Percentiles rank a stretch among this genome's conserved stretches.
phyloP scores from a whole-genome alignment of 2,797 vertebrate species.

The Mus spretus region DNA sequence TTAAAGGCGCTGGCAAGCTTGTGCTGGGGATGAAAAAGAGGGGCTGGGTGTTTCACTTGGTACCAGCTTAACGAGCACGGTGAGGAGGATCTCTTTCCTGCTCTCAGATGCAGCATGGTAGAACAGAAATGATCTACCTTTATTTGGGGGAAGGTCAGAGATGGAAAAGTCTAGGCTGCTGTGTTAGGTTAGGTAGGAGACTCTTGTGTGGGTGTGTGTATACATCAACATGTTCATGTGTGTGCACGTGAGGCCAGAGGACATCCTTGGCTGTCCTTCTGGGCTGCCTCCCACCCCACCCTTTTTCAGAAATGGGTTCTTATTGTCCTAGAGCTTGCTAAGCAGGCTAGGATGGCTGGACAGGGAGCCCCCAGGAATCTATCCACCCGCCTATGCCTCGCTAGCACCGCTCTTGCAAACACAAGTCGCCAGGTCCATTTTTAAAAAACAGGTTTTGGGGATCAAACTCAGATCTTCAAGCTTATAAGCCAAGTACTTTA shows the following conservation, averaged over 20 bases:
- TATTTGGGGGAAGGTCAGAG: background rate
- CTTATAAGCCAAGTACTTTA: background rate
- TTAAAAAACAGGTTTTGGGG: background rate
- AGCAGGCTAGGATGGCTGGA: no score
- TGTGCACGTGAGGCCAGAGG: background rate
- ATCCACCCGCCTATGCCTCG: background rate
- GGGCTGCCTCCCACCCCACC: fast-evolving
- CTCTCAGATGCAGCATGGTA: background rate
- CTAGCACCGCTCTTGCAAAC: no score
- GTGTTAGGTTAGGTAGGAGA: background rate
- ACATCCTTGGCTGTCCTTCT: background rate
- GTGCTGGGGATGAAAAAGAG: background rate
- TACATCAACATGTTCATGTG: no score
- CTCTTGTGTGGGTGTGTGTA: background rate
- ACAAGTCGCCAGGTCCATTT: background rate
- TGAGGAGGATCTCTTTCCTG: background rate
- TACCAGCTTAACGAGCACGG: background rate
- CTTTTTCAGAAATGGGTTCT: background rate
- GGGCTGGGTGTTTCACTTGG: background rate
- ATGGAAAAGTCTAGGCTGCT: background rate
- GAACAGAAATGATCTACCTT: background rate
- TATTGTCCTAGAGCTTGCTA: background rate
- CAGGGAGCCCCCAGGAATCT: background rate
- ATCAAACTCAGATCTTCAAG: background rate
- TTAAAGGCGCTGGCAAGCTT: background rate